A percentile compares a stretch with the other conserved stretches of the same genome.
Conservation (phyloP, 2,113 vertebrate genomes). For the Bubo bubo region DNA sequence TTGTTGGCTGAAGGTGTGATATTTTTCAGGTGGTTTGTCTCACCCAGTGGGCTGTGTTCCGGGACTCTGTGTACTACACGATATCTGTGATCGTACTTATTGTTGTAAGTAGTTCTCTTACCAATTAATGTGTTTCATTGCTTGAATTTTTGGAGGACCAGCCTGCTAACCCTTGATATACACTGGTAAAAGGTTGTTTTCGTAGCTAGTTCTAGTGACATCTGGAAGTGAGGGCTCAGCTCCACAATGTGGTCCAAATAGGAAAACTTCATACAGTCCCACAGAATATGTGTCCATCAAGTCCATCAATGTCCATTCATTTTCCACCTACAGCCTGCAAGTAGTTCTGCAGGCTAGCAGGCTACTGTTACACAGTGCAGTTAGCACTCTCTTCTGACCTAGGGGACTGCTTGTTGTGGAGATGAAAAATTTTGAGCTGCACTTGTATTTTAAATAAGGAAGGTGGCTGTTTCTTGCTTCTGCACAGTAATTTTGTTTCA, state of each 20-base stretch:
- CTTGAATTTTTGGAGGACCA: background rate
- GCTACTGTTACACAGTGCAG: background rate
- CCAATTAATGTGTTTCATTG: background rate
- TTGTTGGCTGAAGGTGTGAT: background rate
- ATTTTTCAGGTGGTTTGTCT: slow-evolving; percentile 86
- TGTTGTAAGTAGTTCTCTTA: slow-evolving; percentile 80
- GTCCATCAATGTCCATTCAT: background rate
- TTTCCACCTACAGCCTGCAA: background rate
- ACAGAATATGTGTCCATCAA: background rate
- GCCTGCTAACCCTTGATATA: background rate
- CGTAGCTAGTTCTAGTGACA: background rate
- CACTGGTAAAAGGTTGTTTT: background rate
- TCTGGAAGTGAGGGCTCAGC: background rate
- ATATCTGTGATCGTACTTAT: slow-evolving; percentile 90
- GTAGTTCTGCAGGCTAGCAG: background rate
- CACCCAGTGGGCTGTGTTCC: slow-evolving; percentile 93
- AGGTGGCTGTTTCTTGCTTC: background rate
- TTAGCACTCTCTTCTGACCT: background rate
- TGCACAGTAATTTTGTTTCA: background rate
- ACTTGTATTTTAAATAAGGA: background rate
- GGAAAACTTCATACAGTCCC: background rate
- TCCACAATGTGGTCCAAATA: background rate
- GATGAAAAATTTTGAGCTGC: background rate
- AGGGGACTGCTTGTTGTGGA: background rate
- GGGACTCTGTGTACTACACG: slow-evolving; percentile 93